Conservation (phyloP, 2,797 vertebrate genomes). For the Sparus aurata region DNA sequence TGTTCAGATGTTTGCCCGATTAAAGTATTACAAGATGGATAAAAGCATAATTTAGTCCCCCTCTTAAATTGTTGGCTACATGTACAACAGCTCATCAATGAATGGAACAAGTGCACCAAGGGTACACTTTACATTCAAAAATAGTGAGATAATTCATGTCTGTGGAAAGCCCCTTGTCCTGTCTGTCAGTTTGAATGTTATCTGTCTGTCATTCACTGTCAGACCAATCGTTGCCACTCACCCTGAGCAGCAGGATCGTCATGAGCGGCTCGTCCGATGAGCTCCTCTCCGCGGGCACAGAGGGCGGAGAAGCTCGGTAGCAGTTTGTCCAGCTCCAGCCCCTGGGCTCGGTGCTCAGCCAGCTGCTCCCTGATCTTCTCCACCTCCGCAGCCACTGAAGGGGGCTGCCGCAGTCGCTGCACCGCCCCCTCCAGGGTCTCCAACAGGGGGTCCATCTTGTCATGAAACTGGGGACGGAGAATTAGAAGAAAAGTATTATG, state of each 20-base stretch:
- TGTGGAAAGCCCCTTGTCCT: neutral
- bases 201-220: neutral
- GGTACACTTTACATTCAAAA: neutral
- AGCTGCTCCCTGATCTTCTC: conserved; percentile 99
- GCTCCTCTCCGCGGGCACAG: conserved; percentile 93
- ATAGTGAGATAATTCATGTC: neutral
- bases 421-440: conserved; percentile 94
- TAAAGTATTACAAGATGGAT: neutral
- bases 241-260: conserved; percentile 96
- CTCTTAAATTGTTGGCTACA: neutral
- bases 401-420: conserved; percentile 92
- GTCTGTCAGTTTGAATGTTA: neutral
- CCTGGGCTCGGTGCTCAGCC: conserved; percentile 91
- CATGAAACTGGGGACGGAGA: conserved; percentile 93
- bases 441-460: conserved; percentile 98
- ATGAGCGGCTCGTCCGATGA: conserved; percentile 92
- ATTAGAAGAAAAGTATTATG: conserved; percentile 67
- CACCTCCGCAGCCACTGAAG: conserved; percentile 96
- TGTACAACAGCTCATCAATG: neutral
- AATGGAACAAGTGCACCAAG: neutral
- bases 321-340: conserved; percentile 96
- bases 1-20: neutral
- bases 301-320: conserved; percentile 96
- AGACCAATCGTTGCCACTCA: conserved; percentile 65
- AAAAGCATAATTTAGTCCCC: neutral